phyloP scores from a whole-genome alignment of 1,140 invertebrate species.

The Camponotus vicinus region DNA sequence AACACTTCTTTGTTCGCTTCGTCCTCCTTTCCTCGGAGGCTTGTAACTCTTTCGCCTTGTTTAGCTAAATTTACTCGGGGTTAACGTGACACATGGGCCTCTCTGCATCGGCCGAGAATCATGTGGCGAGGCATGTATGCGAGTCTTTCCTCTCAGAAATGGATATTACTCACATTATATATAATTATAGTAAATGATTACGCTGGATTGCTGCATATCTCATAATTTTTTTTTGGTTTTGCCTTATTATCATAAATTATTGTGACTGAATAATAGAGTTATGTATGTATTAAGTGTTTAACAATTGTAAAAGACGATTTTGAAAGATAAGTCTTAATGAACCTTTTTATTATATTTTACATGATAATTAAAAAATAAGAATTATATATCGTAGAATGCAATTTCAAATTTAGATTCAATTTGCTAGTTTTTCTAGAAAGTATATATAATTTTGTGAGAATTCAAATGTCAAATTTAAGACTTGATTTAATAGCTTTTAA shows the following conservation, averaged over 20 bases:
- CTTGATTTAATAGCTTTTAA: not conserved
- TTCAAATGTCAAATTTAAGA: not conserved
- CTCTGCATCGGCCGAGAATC: conserved; percentile 8
- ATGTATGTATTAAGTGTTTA: not conserved
- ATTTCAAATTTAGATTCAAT: not conserved
- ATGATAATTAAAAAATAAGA: not conserved
- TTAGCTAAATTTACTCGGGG: conserved; percentile 69
- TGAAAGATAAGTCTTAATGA: conserved; percentile 10
- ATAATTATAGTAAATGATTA: not conserved
- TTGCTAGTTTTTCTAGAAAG: not conserved
- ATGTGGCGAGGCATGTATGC: conserved; percentile 1
- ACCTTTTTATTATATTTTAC: not conserved
- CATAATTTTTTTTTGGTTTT: conserved; percentile 7
- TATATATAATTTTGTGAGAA: not conserved
- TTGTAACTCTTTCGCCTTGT: conserved; percentile 57
- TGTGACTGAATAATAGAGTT: too few species aligned
- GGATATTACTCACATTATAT: conserved; percentile 7
- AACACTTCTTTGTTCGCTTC: conserved; percentile 33
- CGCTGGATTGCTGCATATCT: not conserved
- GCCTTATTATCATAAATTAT: not conserved
- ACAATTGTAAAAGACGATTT: not conserved
- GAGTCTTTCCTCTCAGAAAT: conserved; percentile 28
- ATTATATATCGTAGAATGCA: not conserved
- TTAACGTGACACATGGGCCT: conserved; percentile 44
- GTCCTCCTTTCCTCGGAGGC: not conserved